Evolutionary conservation across 2,113 vertebrate genomes (phyloP).

Genomic region (Dendropsophus ebraccatus): DNA sequence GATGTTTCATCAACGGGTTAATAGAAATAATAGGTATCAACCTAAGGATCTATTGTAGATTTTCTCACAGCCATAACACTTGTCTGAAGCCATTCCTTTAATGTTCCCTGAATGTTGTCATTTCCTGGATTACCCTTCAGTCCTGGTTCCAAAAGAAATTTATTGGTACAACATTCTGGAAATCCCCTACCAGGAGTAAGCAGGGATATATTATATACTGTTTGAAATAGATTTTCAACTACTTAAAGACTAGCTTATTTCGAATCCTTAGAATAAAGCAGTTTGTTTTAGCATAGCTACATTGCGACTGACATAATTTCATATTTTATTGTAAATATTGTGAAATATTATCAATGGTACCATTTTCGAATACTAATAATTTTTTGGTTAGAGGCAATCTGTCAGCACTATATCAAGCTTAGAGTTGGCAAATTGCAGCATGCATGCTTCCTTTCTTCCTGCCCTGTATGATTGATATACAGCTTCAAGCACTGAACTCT

Average conservation of each 20-base stretch:
- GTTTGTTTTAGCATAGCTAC: too few relatives aligned
- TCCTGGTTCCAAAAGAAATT: background rate
- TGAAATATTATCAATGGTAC: too few relatives aligned
- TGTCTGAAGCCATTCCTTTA: background rate
- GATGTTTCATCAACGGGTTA: background rate
- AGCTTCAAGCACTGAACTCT: too few relatives aligned
- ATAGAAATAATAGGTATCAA: background rate
- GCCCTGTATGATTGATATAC: too few relatives aligned
- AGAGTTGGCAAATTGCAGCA: too few relatives aligned
- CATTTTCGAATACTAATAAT: too few relatives aligned
- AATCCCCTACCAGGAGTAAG: background rate
- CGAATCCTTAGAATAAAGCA: too few relatives aligned
- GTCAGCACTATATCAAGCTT: too few relatives aligned
- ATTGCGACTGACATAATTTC: too few relatives aligned
- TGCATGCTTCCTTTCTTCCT: too few relatives aligned
- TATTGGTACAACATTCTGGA: background rate
- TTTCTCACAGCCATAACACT: background rate
- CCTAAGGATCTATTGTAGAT: background rate
- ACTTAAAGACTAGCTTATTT: background rate
- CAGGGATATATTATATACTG: background rate
- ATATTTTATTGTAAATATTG: too few relatives aligned
- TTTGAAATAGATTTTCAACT: background rate
- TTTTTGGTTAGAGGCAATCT: too few relatives aligned
- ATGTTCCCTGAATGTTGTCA: background rate
- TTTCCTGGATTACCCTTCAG: background rate